A percentile compares a stretch with the other conserved stretches of the same genome.
phyloP scores from a whole-genome alignment of 2,113 vertebrate genomes.

The Nothoprocta pentlandii region DNA sequence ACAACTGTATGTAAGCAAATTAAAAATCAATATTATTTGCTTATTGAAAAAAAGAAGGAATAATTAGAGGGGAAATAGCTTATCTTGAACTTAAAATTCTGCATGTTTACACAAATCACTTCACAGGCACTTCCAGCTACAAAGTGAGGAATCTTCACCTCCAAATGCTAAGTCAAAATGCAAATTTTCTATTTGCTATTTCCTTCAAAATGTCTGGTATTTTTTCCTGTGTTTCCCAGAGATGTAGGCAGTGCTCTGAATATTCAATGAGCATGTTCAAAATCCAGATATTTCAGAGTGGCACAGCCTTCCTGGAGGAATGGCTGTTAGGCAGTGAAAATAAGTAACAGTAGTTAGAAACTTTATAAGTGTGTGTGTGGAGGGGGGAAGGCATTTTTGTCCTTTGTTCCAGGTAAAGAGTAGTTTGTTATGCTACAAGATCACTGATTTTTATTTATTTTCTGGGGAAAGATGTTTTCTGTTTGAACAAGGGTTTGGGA shows the following conservation, averaged over 20 bases:
- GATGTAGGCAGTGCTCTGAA: not conserved
- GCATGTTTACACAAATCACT: not conserved
- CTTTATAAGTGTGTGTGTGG: rapidly evolving
- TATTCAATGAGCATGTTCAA: not conserved
- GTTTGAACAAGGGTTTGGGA: not conserved
- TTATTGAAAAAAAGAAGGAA: not conserved
- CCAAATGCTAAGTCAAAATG: not conserved
- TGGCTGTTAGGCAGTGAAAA: not conserved
- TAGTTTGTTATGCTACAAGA: not conserved
- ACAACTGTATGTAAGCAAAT: not conserved
- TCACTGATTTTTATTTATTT: not conserved
- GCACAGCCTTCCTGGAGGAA: not conserved
- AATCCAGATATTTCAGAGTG: not conserved
- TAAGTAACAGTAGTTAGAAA: not conserved
- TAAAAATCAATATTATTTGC: not conserved
- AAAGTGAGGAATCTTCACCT: not conserved
- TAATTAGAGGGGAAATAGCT: not conserved
- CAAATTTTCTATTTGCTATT: not conserved
- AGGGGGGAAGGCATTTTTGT: not conserved
- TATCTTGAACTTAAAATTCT: not conserved
- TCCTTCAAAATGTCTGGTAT: not conserved
- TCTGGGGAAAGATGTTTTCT: not conserved
- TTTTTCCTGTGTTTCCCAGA: not conserved
- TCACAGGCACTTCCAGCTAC: not conserved
- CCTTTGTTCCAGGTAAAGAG: not conserved